These are phyloP conservation scores for Cataglyphis livida DNA, from an alignment of 2,888 invertebrate species.

Conservation along the genomic window DNA sequence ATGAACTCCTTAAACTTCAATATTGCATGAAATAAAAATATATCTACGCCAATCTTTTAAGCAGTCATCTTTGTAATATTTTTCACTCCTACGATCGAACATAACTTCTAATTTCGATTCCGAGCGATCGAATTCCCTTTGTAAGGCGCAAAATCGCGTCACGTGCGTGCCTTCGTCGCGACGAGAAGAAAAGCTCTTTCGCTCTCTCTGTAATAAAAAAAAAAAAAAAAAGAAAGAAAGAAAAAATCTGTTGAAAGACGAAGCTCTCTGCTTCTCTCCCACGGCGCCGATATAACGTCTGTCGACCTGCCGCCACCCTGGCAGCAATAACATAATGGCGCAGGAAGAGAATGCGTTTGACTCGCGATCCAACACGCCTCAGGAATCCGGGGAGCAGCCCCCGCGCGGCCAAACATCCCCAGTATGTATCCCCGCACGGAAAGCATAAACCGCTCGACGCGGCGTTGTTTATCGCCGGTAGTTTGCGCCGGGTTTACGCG, in stretches of 20 bases:
- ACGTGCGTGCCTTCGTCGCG: background rate
- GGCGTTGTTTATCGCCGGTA: conserved; percentile 72
- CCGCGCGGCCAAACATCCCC: conserved; percentile 79
- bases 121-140: conserved; percentile 16
- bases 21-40: background rate
- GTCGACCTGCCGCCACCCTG: conserved; percentile 66
- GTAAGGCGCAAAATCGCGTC: conserved; percentile 30
- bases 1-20: background rate
- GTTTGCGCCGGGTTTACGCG: conserved; percentile 70
- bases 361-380: conserved; percentile 83
- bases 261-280: conserved; percentile 42
- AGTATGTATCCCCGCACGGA: conserved; percentile 79
- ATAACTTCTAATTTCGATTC: conserved; percentile 25
- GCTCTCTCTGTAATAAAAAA: background rate
- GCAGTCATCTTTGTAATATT: background rate
- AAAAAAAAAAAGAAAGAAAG: conserved; percentile 9
- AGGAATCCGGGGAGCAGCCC: conserved; percentile 80
- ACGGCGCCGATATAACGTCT: conserved; percentile 69
- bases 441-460: conserved; percentile 75
- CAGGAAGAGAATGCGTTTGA: conserved; percentile 83
- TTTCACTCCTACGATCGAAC: background rate
- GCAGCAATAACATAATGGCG: conserved; percentile 81
- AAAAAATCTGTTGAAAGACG: background rate
- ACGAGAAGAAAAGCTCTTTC: background rate
- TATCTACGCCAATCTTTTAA: background rate